Conservation (phyloP, 2,888 invertebrate genomes). For the Didymodactylos carnosus region DNA sequence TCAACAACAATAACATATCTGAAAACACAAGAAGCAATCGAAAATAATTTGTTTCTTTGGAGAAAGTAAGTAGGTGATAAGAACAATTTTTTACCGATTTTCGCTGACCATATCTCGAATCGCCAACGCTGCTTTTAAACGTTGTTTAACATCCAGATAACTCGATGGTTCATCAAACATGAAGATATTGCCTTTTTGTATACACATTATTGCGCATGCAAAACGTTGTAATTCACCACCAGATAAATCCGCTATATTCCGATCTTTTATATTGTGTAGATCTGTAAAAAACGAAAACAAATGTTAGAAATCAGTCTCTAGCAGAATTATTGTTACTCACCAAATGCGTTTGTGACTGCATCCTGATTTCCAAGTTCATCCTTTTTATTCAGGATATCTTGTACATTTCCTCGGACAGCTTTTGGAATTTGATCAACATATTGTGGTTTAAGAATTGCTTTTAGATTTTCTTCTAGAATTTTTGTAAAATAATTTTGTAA, state of each 20-base stretch:
- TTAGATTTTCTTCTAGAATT: constrained; percentile 87
- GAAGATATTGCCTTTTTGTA: constrained; percentile 90
- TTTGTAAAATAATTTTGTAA: constrained; percentile 97
- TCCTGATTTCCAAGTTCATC: constrained; percentile 65
- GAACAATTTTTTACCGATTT: constrained; percentile 50
- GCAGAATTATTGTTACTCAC: constrained; percentile 38
- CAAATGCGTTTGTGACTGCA: constrained; percentile 61
- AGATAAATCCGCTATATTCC: constrained; percentile 75
- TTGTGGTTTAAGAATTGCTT: constrained; percentile 91
- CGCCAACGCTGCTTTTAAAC: constrained; percentile 81
- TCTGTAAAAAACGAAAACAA: too few relatives aligned
- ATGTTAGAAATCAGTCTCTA: background rate
- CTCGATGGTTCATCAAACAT: constrained; percentile 99
- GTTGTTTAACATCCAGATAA: constrained; percentile 92
- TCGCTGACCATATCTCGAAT: constrained; percentile 73
- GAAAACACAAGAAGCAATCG: background rate
- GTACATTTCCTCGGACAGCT: constrained; percentile 56
- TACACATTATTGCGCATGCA: constrained; percentile 92
- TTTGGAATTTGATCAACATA: constrained; percentile 98
- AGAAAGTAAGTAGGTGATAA: too few relatives aligned
- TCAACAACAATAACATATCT: constrained; percentile 89
- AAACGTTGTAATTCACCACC: constrained; percentile 96
- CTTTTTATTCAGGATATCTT: constrained; percentile 53
- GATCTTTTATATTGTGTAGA: constrained; percentile 62
- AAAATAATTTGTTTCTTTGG: too few relatives aligned